Base-by-base conservation (phyloP, 1,140 invertebrate genomes). In the Delia radicum region DNA sequence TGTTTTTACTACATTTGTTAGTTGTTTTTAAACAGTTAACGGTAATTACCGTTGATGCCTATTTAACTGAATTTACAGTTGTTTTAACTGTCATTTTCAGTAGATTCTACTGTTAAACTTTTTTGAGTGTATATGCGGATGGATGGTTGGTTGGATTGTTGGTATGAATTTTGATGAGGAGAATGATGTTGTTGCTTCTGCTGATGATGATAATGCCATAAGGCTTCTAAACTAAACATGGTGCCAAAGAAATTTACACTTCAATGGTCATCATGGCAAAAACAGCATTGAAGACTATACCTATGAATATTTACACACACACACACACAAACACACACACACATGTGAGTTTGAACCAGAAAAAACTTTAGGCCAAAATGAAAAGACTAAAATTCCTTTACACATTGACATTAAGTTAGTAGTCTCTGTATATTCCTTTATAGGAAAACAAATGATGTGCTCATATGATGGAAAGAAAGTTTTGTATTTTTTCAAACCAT, bases 201-300 rank as follows among this genome's bases (percentile, higher is more conserved):
- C 3, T 18, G 28, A 8, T 67, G 28, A 37, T 21, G 5, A 18
- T 69, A 21, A 33, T 69, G 65, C 65, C 21, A 33, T 69, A 37
- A 37, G 65, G 65, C 15, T 69, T 67, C 62, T 55, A 55, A 15
- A 55, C n/a, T 18, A 55, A 55, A 55, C n/a, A 69, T 69, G 65
- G 31, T 69, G 65, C 65, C 65, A 69, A 69, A 69, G 65, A 69
- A 69, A 69, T 69, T 69, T 33, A 69, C 65, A 69, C 65, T 69
- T 33, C 29, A 69, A 33, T 69, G 65, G 18, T 69, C 65, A 69
- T 69, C n/a, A 37, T 21, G 29, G 48, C 48, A 55, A 55, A 6
- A 55, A 3, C n/a, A 37, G 15, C 33, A 18, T 55, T 21, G 62
- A 55, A 55, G 24, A 24, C 48, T 26, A 55, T 18, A 55, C 62